Base-by-base conservation (phyloP, 1,140 invertebrate genomes). In the Orussus abietinus region DNA sequence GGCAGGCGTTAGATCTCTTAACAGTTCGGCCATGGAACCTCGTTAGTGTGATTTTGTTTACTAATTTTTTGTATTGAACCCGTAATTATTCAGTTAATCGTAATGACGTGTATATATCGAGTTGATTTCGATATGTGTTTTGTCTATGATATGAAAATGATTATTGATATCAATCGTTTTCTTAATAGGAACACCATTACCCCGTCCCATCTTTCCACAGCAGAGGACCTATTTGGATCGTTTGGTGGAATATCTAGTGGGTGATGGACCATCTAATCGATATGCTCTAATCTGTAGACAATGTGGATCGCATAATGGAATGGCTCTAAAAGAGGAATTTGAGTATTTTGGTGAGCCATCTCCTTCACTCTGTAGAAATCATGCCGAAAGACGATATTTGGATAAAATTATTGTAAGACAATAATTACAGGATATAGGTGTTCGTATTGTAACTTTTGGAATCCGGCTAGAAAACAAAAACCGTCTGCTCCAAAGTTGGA, bases 321-420 rank as follows among this genome's bases (percentile, higher is more conserved):
- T 99, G 93, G 90, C 94, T 11, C 77, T 96, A 4, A 83, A 85
- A 61, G 95, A 98, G 69, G 96, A 98, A 62, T 98, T 95, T 75
- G 92, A 96, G 64, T 97, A 88, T 74, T 77, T 93, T 42, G 80
- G 85, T 86, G 72, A 77, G 67, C 37, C 43, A 11, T 64, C 21
- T 22, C 20, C n/a, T n/a, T n/a, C 3, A 39, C 9, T 14, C 4
- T 15, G 10, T 12, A 39, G 11, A 17, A 41, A 17, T 30, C 43
- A 28, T 34, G 12, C 25, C 13, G 26, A 46, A 36, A n/a, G n/a
- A n/a, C 13, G 1, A 3, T 4, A n/a, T 25, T 26, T 11, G 21
- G 12, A 4, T 34, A 21, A 2, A 19, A 3, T 14, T 12, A 5
- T 9, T 28, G 28, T 4, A 42, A 44, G 44, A 2, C 6, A 36